Percentiles rank a stretch among this genome's conserved stretches.
Conservation (phyloP, 2,113 vertebrate species). For the Eurystomus gularis region DNA sequence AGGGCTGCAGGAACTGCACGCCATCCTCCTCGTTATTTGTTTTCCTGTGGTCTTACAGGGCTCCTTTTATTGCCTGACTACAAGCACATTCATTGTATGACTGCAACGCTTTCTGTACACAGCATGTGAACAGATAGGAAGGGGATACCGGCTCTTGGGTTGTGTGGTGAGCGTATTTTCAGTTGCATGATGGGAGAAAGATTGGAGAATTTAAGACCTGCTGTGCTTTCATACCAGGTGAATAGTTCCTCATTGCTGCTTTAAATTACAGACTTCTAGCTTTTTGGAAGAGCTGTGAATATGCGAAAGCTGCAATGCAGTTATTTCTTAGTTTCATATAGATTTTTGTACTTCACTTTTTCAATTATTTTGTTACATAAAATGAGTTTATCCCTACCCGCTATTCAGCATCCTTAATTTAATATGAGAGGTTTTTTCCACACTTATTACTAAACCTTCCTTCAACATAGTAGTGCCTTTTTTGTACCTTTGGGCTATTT, state of each 20-base stretch:
- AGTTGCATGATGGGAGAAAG: background rate
- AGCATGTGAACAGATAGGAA: background rate
- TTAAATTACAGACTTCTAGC: background rate
- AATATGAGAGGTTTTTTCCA: background rate
- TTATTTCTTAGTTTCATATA: slow-evolving; percentile 16
- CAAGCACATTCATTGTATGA: background rate
- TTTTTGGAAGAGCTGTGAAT: background rate
- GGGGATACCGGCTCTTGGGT: background rate
- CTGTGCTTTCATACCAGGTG: background rate
- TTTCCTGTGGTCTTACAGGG: background rate
- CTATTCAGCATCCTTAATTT: background rate
- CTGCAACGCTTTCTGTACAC: background rate
- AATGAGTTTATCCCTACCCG: background rate
- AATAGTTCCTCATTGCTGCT: background rate
- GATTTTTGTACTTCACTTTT: slow-evolving; percentile 24
- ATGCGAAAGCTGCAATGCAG: slow-evolving; percentile 36
- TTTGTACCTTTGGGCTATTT: background rate
- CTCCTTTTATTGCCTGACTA: background rate
- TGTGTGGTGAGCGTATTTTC: background rate
- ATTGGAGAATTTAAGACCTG: background rate
- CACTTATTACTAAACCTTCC: background rate
- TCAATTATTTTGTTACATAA: slow-evolving; percentile 37
- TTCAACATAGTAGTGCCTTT: background rate
- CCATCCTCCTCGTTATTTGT: rapidly evolving
- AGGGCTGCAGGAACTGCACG: background rate